Evolutionary conservation across 2,797 vertebrate species (phyloP).

Genomic region (Acanthopagrus latus): DNA sequence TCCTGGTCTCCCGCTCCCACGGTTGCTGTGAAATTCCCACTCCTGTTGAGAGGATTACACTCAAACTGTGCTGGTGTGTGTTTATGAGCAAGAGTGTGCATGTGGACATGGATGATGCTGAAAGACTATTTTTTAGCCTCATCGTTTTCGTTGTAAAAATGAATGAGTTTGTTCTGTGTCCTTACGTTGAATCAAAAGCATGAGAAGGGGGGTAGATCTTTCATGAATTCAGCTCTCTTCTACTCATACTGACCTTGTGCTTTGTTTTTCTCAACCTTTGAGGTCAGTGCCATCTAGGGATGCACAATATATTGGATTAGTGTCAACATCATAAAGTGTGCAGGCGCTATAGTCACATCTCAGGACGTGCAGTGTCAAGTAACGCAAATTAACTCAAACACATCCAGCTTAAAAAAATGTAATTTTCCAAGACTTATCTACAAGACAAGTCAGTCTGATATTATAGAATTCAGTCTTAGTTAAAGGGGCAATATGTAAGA

Average conservation of each 20-base stretch:
- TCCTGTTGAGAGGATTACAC: slow-evolving; percentile 81
- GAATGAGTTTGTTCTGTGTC: background rate
- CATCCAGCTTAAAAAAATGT: too few relatives aligned
- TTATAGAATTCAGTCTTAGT: too few relatives aligned
- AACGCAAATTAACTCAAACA: too few relatives aligned
- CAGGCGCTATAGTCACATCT: too few relatives aligned
- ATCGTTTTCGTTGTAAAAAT: slow-evolving; percentile 28
- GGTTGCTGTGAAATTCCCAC: slow-evolving; percentile 80
- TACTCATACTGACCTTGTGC: background rate
- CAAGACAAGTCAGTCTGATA: too few relatives aligned
- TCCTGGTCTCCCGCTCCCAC: slow-evolving; percentile 76
- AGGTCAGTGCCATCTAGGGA: background rate
- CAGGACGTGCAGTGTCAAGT: too few relatives aligned
- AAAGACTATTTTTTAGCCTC: background rate
- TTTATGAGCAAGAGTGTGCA: slow-evolving; percentile 31
- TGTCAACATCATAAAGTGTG: too few relatives aligned
- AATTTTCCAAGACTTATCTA: too few relatives aligned
- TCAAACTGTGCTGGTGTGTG: slow-evolving; percentile 55
- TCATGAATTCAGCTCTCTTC: background rate
- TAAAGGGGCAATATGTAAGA: too few relatives aligned
- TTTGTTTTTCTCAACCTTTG: background rate
- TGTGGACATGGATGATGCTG: background rate
- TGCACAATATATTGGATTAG: too few relatives aligned
- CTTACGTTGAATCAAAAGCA: background rate
- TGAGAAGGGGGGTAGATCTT: background rate